Percentiles rank a stretch among this genome's conserved stretches.
Conservation (phyloP, 2,888 invertebrate genomes). For the Oxystoma pomonae region DNA sequence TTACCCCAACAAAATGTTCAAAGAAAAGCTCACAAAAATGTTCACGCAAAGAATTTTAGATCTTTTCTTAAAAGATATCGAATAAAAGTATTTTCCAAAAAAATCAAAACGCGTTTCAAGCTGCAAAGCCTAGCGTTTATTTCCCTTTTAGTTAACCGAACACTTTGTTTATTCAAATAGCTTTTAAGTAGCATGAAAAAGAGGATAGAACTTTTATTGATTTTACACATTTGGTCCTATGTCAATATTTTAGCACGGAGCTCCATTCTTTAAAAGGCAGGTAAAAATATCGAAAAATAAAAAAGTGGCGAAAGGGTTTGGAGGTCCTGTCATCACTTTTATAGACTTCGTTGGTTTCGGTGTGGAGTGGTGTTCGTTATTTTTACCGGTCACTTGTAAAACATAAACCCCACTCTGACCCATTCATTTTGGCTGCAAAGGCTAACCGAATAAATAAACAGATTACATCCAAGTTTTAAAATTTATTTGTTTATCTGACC, state of each 20-base stretch:
- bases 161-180: too few relatives aligned
- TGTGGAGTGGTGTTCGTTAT: background rate
- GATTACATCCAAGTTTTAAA: background rate
- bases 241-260: background rate
- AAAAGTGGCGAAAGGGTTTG: background rate
- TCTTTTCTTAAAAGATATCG: too few relatives aligned
- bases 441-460: background rate
- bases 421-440: too few relatives aligned
- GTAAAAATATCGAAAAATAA: background rate
- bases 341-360: background rate
- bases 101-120: too few relatives aligned
- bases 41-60: too few relatives aligned
- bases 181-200: too few relatives aligned
- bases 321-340: background rate
- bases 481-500: background rate
- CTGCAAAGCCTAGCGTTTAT: too few relatives aligned
- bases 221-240: background rate
- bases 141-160: too few relatives aligned
- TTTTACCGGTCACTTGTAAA: background rate
- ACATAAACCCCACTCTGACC: too few relatives aligned
- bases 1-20: too few relatives aligned
- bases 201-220: background rate
- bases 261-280: background rate
- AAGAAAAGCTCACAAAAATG: too few relatives aligned
- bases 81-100: too few relatives aligned